Percentiles rank a stretch among this genome's conserved stretches.
Evolutionary conservation across 2,797 vertebrate species (phyloP).

Genomic region (Atherinosoma microstoma): DNA sequence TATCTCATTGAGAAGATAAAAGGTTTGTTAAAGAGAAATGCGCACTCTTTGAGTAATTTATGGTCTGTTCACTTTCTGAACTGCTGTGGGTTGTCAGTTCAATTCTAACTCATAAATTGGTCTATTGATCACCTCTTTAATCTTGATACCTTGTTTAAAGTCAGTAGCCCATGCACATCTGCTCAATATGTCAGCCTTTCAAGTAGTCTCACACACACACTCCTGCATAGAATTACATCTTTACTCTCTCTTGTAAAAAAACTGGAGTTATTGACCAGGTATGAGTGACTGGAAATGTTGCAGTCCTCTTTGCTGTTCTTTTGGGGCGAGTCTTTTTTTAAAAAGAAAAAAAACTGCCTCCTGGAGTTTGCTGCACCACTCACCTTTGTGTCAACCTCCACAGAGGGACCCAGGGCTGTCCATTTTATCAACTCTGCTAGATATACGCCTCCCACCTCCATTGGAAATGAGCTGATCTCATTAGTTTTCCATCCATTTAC

Average conservation of each 20-base stretch:
- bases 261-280: constrained; percentile 28
- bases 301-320: constrained; percentile 49
- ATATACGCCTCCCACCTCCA: constrained; percentile 31
- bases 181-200: constrained; percentile 41
- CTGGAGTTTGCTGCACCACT: constrained; percentile 17
- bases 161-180: constrained; percentile 50
- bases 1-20: not conserved
- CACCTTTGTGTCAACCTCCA: constrained; percentile 10
- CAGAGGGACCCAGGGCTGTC: constrained; percentile 24
- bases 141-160: constrained; percentile 73
- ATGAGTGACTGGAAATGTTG: constrained; percentile 12
- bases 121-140: constrained; percentile 75
- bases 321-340: not conserved
- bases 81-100: constrained; percentile 34
- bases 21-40: not conserved
- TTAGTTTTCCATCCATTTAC: constrained; percentile 71
- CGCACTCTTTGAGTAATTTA: no score
- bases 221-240: not conserved
- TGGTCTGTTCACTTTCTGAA: constrained; percentile 14
- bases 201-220: not conserved
- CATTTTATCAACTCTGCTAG: constrained; percentile 42
- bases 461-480: constrained; percentile 62
- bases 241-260: constrained; percentile 21
- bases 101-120: constrained; percentile 54
- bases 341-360: no score